These are phyloP conservation scores for Lobophora halterata DNA, from an alignment of 2,888 invertebrate species.

Conservation along the genomic window DNA sequence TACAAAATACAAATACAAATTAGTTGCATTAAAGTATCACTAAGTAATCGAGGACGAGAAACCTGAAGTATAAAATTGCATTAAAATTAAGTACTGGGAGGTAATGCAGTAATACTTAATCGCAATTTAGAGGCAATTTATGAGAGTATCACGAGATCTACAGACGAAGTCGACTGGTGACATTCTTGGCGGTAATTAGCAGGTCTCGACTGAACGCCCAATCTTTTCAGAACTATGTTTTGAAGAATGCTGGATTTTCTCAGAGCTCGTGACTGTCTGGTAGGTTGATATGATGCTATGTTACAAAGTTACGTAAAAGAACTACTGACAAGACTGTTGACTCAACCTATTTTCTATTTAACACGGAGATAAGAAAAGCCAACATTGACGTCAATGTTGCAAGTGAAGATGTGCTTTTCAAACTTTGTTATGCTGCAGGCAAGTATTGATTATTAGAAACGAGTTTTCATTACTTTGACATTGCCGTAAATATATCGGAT, in stretches of 20 bases:
- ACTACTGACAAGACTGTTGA: too few relatives aligned
- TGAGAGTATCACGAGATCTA: constrained; percentile 22
- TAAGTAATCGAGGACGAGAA: neutral
- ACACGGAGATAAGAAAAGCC: constrained; percentile 23
- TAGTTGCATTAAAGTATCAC: neutral
- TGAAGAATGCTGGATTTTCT: neutral
- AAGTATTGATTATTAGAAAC: too few relatives aligned
- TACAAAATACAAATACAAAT: too few relatives aligned
- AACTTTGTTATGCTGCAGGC: too few relatives aligned
- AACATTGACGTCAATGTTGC: constrained; percentile 20
- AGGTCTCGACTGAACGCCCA: constrained; percentile 23
- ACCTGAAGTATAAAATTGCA: constrained; percentile 1
- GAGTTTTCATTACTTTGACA: too few relatives aligned
- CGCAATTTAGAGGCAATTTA: constrained; percentile 20
- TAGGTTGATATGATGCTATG: constrained; percentile 1
- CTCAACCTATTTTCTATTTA: constrained; percentile 9
- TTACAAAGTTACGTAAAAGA: constrained; percentile 6
- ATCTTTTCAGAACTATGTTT: constrained; percentile 18
- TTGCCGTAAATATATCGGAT: too few relatives aligned
- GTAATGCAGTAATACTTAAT: constrained; percentile 3
- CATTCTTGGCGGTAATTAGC: constrained; percentile 38
- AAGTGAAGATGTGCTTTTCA: neutral
- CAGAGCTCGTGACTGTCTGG: constrained; percentile 1
- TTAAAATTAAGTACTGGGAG: neutral
- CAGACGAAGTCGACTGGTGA: constrained; percentile 22